Percentiles rank a stretch among this genome's conserved stretches.
These are phyloP conservation scores for Drusus annulatus DNA, from an alignment of 1,140 invertebrate species.

Conservation along the genomic window DNA sequence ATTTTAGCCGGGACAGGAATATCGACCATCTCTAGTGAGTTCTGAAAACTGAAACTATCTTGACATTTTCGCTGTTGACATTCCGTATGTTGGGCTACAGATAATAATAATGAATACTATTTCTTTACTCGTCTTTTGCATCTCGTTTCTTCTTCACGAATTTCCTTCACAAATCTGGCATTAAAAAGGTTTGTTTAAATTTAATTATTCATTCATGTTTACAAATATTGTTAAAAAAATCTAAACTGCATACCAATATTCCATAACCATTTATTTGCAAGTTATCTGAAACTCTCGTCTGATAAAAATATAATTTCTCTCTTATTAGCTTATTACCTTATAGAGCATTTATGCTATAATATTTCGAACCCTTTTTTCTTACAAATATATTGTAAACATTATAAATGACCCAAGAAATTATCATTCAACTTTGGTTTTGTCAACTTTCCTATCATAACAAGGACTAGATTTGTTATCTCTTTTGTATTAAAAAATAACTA, in stretches of 20 bases:
- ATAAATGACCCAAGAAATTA: too few species aligned
- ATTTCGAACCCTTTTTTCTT: too few species aligned
- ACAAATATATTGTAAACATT: too few species aligned
- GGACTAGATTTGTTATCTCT: neutral
- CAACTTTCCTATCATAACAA: neutral
- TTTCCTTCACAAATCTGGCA: neutral
- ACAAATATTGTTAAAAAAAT: neutral
- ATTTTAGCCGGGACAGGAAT: too few species aligned
- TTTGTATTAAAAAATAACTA: too few species aligned
- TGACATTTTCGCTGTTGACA: conserved; percentile 1
- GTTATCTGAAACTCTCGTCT: too few species aligned
- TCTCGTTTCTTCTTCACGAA: neutral
- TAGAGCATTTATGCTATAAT: neutral
- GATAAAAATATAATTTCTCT: too few species aligned
- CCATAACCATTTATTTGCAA: neutral
- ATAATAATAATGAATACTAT: conserved; percentile 5
- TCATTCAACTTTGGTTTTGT: neutral
- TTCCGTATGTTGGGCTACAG: neutral
- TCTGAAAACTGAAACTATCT: too few species aligned
- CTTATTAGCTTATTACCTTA: neutral
- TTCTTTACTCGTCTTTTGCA: neutral
- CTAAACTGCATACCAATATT: neutral
- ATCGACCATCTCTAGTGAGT: too few species aligned
- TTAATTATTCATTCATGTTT: neutral
- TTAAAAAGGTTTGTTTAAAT: neutral